phyloP scores from a whole-genome alignment of 2,797 vertebrate genomes.

The Anas bernieri region DNA sequence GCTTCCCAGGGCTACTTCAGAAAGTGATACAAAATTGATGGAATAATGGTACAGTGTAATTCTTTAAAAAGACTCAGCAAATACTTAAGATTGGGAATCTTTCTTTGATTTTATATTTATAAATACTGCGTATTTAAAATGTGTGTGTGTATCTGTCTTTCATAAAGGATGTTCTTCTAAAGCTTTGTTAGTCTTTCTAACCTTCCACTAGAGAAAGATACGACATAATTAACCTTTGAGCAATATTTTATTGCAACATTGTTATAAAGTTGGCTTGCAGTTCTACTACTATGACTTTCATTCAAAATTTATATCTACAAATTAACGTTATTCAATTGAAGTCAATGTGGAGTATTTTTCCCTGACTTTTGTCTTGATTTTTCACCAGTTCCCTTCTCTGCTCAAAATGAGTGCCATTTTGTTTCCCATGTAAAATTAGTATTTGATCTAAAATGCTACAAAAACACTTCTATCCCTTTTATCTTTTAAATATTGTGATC shows the following conservation, averaged over 20 bases:
- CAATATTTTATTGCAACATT: background rate
- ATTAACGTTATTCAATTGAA: background rate
- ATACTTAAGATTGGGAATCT: background rate
- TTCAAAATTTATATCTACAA: background rate
- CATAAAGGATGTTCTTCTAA: background rate
- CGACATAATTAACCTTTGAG: background rate
- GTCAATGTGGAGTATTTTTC: background rate
- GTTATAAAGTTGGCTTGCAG: background rate
- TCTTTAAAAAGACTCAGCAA: background rate
- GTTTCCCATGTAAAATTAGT: background rate
- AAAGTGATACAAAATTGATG: background rate
- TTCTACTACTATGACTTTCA: slow-evolving; percentile 1
- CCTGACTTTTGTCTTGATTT: background rate
- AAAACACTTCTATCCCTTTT: background rate
- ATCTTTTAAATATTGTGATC: background rate
- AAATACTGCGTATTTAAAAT: background rate
- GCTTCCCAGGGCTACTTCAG: background rate
- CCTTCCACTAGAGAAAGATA: background rate
- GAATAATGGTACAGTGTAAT: background rate
- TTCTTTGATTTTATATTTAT: background rate
- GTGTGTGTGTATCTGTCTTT: background rate
- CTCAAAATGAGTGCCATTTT: background rate
- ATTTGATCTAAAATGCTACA: background rate
- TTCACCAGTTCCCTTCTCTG: fast-evolving
- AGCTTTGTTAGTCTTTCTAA: background rate